Evolutionary conservation across 2,113 vertebrate species (phyloP).

Genomic region (Microcebus griseorufus): DNA sequence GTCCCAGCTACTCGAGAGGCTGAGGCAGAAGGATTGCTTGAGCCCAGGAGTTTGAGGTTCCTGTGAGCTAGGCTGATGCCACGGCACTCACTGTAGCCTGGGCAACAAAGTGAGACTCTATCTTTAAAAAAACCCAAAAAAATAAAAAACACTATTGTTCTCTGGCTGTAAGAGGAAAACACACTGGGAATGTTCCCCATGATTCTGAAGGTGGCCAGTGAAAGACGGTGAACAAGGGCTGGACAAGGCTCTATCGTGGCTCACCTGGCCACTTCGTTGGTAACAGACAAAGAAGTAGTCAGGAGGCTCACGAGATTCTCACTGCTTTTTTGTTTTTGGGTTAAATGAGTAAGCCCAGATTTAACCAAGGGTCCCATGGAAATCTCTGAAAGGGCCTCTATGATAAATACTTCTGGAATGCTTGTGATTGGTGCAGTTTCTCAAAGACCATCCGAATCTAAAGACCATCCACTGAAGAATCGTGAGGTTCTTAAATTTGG

Average conservation of each 20-base stretch:
- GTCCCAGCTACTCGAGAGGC: too few relatives aligned
- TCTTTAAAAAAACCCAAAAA: too few relatives aligned
- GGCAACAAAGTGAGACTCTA: too few relatives aligned
- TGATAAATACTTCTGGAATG: not conserved
- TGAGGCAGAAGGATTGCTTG: too few relatives aligned
- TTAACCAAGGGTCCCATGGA: not conserved
- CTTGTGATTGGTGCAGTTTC: not conserved
- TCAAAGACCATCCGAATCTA: not conserved
- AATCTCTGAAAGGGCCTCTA: not conserved
- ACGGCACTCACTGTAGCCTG: too few relatives aligned
- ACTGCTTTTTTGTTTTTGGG: not conserved
- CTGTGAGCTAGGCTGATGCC: too few relatives aligned
- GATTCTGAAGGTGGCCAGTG: not conserved
- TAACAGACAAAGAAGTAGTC: not conserved
- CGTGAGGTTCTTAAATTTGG: too few relatives aligned
- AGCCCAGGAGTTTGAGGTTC: too few relatives aligned
- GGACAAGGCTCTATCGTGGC: not conserved
- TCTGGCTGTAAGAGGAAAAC: not conserved
- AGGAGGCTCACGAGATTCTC: not conserved
- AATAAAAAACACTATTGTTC: not conserved
- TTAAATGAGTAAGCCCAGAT: not conserved
- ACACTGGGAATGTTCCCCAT: not conserved
- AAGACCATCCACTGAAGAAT: not conserved
- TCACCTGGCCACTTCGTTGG: not conserved
- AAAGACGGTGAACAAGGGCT: not conserved